Evolutionary conservation across 2,797 vertebrate genomes (phyloP), one percentile per base, ranked within the genome.

Genomic region (Mus caroli): DNA sequence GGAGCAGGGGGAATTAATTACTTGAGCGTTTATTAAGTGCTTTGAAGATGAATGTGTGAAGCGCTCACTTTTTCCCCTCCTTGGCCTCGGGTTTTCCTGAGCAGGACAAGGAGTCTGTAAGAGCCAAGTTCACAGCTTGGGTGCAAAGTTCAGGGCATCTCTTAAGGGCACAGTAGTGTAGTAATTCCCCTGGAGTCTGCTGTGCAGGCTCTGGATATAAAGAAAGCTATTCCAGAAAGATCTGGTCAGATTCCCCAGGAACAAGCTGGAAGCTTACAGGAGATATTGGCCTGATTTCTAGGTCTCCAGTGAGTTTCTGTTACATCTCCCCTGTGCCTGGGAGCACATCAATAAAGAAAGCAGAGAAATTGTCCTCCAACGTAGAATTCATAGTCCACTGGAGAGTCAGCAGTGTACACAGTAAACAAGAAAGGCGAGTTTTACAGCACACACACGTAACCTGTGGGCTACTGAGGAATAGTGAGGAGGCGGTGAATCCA

Each of bases 11-110:
- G 96, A 86, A 97, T 96, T 97, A 94, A 97, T 94, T 94, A 92
- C 92, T 96, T 95, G 83, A 95, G 91, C 50, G 2, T 96, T 97
- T 96, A 97, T 97, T 96, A 96, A 93, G 96, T 91, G 95, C 94
- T 97, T 97, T 90, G 96, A 97, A 97, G 97, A 97, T 93, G 80
- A 85, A 97, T 94, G 96, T 96, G 92, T 91, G 89, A 97, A 97
- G 93, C 78, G 71, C 31, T 97, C 96, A 46, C 89, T 96, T 92
- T 95, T 96, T 82, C 91, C 96, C 88, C 80, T 82, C 56, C 94
- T 95, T 84, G 93, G 90, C 93, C 93, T 89, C 40, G 50, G 96
- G 96, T 96, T 97, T 96, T 92, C 88, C 84, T 62, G 83, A 79
- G 76, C 79, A 83, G 92, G 58, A 85, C 13, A 4, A 91, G 89